Conservation (phyloP, 1,140 invertebrate species). For the Drosophila melanica region DNA sequence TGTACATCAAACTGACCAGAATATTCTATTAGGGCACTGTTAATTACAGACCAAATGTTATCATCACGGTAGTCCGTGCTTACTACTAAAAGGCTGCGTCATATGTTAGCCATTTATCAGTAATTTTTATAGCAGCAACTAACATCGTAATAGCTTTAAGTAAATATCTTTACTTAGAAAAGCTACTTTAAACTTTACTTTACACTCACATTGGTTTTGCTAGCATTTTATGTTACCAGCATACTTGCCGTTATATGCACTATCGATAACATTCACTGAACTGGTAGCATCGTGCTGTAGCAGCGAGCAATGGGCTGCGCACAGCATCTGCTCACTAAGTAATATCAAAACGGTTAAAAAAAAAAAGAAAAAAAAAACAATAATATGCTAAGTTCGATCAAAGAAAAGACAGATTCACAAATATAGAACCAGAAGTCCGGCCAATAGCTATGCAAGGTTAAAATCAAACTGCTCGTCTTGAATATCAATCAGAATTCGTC, state of each 20-base stretch:
- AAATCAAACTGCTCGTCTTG: constrained; percentile 4
- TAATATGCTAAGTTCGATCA: constrained; percentile 1
- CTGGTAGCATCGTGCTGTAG: constrained; percentile 13
- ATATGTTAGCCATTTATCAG: not conserved
- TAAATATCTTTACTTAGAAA: not conserved
- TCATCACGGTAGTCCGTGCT: not conserved
- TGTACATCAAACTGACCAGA: not conserved
- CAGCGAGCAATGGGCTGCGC: constrained; percentile 17
- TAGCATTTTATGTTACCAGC: not conserved
- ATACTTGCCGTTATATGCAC: not conserved
- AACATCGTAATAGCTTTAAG: not conserved
- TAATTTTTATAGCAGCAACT: not conserved
- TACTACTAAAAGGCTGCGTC: too few relatives aligned
- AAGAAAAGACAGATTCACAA: not conserved
- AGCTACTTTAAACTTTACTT: not conserved
- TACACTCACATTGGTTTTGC: not conserved
- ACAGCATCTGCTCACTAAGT: constrained; percentile 13
- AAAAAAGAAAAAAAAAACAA: constrained; percentile 4
- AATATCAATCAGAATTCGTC: constrained; percentile 24
- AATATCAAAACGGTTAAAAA: constrained; percentile 29
- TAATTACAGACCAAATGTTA: not conserved
- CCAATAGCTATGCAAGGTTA: constrained; percentile 15
- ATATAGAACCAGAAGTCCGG: constrained; percentile 6
- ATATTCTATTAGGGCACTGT: constrained; percentile 9
- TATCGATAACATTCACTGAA: constrained; percentile 24